Conservation (phyloP, 2,888 invertebrate species). For the Mycogona germanica region DNA sequence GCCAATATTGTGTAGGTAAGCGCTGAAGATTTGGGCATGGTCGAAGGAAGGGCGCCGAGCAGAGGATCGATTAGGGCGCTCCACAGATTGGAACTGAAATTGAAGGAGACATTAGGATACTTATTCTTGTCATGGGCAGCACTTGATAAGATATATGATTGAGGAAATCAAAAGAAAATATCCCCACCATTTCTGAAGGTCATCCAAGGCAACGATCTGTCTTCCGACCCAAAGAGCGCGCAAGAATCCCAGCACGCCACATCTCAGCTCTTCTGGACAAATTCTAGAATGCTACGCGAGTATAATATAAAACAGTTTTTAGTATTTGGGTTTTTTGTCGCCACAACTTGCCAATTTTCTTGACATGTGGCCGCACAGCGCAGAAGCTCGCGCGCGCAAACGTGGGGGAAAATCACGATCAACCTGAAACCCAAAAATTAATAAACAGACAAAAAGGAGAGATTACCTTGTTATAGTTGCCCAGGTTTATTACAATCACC, state of each 20-base stretch:
- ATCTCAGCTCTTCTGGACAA: conserved; percentile 3
- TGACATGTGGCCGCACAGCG: too few species aligned
- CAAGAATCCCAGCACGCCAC: conserved; percentile 1
- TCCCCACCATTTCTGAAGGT: conserved; percentile 11
- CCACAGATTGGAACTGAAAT: conserved; percentile 12
- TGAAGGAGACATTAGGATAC: background rate
- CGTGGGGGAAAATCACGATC: too few species aligned
- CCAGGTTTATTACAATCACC: conserved; percentile 5
- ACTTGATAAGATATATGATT: background rate
- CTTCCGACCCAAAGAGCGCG: conserved; percentile 12
- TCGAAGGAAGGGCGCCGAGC: background rate
- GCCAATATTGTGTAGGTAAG: conserved; percentile 1
- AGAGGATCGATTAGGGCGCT: conserved; percentile 6
- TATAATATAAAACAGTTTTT: background rate
- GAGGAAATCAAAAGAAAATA: too few species aligned
- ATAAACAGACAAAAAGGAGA: background rate
- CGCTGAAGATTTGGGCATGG: background rate
- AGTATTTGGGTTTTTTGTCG: too few species aligned
- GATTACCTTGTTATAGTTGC: conserved; percentile 7
- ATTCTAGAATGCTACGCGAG: conserved; percentile 5
- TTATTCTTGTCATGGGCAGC: background rate
- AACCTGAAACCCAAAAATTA: background rate
- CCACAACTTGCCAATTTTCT: too few species aligned
- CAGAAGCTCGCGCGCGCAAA: too few species aligned
- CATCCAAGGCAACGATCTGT: conserved; percentile 3